These are phyloP conservation scores for Xenopus borealis DNA, from an alignment of 2,113 vertebrate species.

Conservation along the genomic window DNA sequence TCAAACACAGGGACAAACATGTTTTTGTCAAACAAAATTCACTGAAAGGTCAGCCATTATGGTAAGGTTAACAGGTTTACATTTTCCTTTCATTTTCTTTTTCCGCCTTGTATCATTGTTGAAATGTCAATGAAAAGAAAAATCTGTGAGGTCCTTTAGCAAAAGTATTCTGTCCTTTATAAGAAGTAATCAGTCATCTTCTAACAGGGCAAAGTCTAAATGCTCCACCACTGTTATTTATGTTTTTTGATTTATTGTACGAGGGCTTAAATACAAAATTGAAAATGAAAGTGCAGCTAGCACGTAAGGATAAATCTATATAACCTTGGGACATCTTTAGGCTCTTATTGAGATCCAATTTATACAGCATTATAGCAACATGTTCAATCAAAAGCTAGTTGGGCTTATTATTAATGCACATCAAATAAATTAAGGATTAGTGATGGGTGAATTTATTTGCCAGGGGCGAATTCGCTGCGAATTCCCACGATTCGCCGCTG, in stretches of 20 bases:
- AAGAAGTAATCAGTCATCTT: slow-evolving; percentile 26
- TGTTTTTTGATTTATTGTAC: slow-evolving; percentile 18
- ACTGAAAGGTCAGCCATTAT: slow-evolving; percentile 24
- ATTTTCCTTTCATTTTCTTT: slow-evolving; percentile 14
- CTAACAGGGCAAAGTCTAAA: slow-evolving; percentile 20
- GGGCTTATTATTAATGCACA: too few relatives aligned
- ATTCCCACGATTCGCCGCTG: too few relatives aligned
- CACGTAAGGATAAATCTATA: neutral
- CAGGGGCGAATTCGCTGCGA: too few relatives aligned
- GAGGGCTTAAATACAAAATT: slow-evolving; percentile 7
- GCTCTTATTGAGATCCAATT: too few relatives aligned
- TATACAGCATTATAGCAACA: too few relatives aligned
- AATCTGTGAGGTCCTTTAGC: slow-evolving; percentile 2
- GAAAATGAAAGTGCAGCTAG: neutral
- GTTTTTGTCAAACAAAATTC: slow-evolving; percentile 2
- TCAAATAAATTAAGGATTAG: too few relatives aligned
- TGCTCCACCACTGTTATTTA: slow-evolving; percentile 4
- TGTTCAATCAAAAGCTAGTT: too few relatives aligned
- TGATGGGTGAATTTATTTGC: too few relatives aligned
- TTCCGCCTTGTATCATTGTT: slow-evolving; percentile 22
- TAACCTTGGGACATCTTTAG: too few relatives aligned
- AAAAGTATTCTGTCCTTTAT: slow-evolving; percentile 9
- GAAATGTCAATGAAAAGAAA: slow-evolving; percentile 34
- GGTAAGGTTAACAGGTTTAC: neutral
- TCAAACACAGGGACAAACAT: neutral